These are phyloP conservation scores for Colletes collaris DNA, from an alignment of 2,888 invertebrate genomes.

Conservation along the genomic window DNA sequence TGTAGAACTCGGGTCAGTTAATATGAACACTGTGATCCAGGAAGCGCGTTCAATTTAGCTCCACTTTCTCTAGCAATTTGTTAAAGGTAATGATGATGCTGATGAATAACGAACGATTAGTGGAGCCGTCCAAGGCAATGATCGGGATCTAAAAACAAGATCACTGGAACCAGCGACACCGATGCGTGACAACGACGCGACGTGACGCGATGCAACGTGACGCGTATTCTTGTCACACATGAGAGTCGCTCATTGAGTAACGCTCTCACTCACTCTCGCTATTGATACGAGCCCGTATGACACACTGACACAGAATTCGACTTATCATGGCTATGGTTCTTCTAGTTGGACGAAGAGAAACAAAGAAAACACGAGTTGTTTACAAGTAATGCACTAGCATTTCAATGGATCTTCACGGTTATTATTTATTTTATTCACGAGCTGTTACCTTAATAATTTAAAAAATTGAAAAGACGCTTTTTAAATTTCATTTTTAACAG, in stretches of 20 bases:
- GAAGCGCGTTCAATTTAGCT: slow-evolving; percentile 36
- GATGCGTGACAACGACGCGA: too few species aligned
- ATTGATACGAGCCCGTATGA: slow-evolving; percentile 65
- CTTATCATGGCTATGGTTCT: slow-evolving; percentile 32
- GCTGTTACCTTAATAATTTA: too few species aligned
- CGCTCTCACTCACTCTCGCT: slow-evolving; percentile 68
- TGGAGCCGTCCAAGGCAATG: neutral
- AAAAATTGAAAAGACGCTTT: too few species aligned
- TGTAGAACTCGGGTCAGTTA: too few species aligned
- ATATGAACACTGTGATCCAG: slow-evolving; percentile 13
- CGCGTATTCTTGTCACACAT: slow-evolving; percentile 56
- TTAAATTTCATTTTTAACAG: too few species aligned
- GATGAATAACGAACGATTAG: neutral
- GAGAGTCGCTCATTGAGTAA: slow-evolving; percentile 68
- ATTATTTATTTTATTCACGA: too few species aligned
- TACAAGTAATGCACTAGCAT: too few species aligned
- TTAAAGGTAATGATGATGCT: slow-evolving; percentile 4
- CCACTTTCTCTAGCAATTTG: slow-evolving; percentile 48
- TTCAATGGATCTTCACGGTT: too few species aligned
- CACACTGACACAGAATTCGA: slow-evolving; percentile 70
- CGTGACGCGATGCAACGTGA: too few species aligned
- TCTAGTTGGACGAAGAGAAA: too few species aligned
- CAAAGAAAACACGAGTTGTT: too few species aligned
- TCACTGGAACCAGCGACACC: too few species aligned
- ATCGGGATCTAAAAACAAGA: slow-evolving; percentile 6